These are phyloP conservation scores for Akabosia matsudoensis DNA, from an alignment of 1,140 invertebrate species.

Conservation along the genomic window DNA sequence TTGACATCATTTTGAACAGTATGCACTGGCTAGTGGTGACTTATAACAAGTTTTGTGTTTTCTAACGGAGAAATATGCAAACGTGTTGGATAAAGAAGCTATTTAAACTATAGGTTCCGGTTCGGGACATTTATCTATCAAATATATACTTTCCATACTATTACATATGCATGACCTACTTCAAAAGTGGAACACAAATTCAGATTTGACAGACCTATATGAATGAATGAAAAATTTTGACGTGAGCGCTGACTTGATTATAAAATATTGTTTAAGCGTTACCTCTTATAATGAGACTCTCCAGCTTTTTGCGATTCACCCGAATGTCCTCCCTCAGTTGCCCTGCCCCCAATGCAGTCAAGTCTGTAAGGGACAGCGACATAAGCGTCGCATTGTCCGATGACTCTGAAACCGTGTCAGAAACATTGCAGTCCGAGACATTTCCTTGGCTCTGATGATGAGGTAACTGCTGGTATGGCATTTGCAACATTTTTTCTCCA, in stretches of 20 bases:
- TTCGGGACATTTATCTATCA: too few species aligned
- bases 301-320: slow-evolving; percentile 45
- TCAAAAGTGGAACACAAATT: too few species aligned
- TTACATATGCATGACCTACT: too few species aligned
- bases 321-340: slow-evolving; percentile 44
- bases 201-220: too few species aligned
- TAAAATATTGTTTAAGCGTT: slow-evolving; percentile 16
- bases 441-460: slow-evolving; percentile 29
- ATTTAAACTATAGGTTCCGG: too few species aligned
- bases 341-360: slow-evolving; percentile 42
- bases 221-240: background rate
- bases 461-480: slow-evolving; percentile 6
- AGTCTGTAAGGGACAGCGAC: slow-evolving; percentile 43
- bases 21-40: too few species aligned
- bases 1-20: too few species aligned
- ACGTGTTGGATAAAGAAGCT: too few species aligned
- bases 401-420: slow-evolving; percentile 45
- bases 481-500: slow-evolving; percentile 16
- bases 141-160: too few species aligned
- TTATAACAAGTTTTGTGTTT: too few species aligned
- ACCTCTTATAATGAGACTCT: slow-evolving; percentile 44
- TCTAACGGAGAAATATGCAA: too few species aligned
- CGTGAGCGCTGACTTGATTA: background rate
- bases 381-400: slow-evolving; percentile 47
- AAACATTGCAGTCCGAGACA: slow-evolving; percentile 33